phyloP scores from a whole-genome alignment of 2,888 invertebrate species.

The Troilus luridus region DNA sequence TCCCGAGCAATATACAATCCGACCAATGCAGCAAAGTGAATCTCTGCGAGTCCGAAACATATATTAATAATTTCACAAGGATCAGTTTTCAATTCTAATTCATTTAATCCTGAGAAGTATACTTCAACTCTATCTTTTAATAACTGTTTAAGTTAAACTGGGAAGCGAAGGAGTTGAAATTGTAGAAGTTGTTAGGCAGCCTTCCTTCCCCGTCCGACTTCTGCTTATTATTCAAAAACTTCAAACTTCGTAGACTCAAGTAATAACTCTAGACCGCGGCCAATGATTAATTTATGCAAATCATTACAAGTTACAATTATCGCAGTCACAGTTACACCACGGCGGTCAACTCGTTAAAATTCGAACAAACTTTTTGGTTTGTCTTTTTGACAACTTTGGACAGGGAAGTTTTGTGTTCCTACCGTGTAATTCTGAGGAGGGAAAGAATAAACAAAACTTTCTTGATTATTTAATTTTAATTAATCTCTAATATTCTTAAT shows the following conservation, averaged over 20 bases:
- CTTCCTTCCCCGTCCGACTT: too few relatives aligned
- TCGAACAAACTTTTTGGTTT: neutral
- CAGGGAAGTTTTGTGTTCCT: neutral
- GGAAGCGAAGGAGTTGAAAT: neutral
- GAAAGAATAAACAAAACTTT: neutral
- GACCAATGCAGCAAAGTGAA: neutral
- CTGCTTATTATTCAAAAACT: constrained; percentile 27
- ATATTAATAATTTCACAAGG: neutral
- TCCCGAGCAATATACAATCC: too few relatives aligned
- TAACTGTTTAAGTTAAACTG: constrained; percentile 1
- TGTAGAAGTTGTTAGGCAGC: neutral
- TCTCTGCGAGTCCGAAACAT: neutral
- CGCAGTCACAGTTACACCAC: neutral
- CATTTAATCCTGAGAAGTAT: neutral
- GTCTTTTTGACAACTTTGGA: constrained; percentile 16
- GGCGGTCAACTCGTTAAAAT: neutral
- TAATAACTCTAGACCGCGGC: neutral
- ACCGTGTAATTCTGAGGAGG: neutral
- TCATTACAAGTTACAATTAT: constrained; percentile 12
- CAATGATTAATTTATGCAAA: constrained; percentile 31
- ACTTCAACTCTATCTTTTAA: constrained; percentile 5
- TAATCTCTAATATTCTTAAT: too few relatives aligned
- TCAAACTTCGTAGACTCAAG: constrained; percentile 1
- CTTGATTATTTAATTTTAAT: too few relatives aligned
- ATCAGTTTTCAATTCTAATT: constrained; percentile 7